Base-by-base conservation (phyloP, 1,140 invertebrate species). In the Hyposmocoma kahamanoa region DNA sequence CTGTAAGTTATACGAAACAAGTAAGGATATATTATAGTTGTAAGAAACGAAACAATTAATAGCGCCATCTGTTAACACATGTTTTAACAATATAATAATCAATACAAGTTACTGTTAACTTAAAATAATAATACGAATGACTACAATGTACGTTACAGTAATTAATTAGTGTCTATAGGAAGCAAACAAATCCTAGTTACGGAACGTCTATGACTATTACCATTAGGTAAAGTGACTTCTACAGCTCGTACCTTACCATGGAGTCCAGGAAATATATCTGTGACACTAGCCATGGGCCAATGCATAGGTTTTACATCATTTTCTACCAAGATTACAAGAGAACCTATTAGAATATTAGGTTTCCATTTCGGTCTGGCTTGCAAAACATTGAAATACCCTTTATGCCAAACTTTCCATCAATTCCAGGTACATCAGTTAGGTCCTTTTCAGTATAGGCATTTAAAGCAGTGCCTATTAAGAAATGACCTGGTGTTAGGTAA, bases 121-220 rank as follows among this genome's bases (percentile, higher is more conserved):
- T n/a, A n/a, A n/a, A n/a, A n/a, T n/a, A n/a, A n/a, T n/a, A n/a
- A n/a, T n/a, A n/a, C n/a, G n/a, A n/a, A n/a, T n/a, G n/a, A n/a
- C n/a, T n/a, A n/a, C n/a, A n/a, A n/a, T n/a, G n/a, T n/a, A n/a
- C n/a, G n/a, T n/a, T n/a, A n/a, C n/a, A n/a, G n/a, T n/a, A n/a
- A n/a, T n/a, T 38, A 38, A 15, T 38, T 38, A 38, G n/a, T 38
- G 17, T 38, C 34, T 4, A 38, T 38, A 2, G 34, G 34, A n/a
- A 38, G 18, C n/a, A 38, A 8, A 38, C 34, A 38, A 38, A 38
- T 9, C 18, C 19, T 38, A 9, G 34, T 38, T 3, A 38, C 17
- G n/a, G 34, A 10, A 2, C 34, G 13, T 10, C 19, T 38, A 38
- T 38, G 34, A 2, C 3, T 38, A 19, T 38, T 13, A 17, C 34